Evolutionary conservation across 2,888 invertebrate species (phyloP).

Genomic region (Tillus elongatus): DNA sequence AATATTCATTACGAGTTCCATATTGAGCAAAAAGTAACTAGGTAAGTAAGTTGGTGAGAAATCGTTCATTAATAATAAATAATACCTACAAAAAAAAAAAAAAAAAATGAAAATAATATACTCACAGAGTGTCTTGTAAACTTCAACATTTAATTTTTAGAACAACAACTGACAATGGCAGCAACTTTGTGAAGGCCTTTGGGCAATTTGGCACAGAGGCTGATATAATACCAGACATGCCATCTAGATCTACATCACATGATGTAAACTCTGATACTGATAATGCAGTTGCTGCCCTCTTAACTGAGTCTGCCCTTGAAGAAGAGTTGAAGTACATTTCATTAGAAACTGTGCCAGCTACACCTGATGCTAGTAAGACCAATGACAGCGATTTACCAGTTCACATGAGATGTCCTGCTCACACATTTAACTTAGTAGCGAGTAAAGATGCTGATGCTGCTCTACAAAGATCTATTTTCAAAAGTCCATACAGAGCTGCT

Average conservation of each 20-base stretch:
- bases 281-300: background rate
- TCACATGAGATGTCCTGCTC: slow-evolving; percentile 3
- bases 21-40: slow-evolving; percentile 5
- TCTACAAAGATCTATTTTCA: no score
- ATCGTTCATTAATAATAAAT: slow-evolving; percentile 5
- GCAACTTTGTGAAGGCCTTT: slow-evolving; percentile 21
- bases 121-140: no score
- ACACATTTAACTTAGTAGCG: no score
- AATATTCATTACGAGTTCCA: no score
- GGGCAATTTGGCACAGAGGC: slow-evolving; percentile 3
- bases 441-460: no score
- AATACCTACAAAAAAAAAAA: no score
- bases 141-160: no score
- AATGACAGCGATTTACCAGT: no score
- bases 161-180: no score
- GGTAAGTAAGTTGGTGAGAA: slow-evolving; percentile 6
- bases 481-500: slow-evolving; percentile 14
- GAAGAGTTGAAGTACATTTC: slow-evolving; percentile 1
- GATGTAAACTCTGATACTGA: slow-evolving; percentile 2
- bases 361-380: slow-evolving; percentile 2
- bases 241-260: background rate
- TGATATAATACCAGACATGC: slow-evolving; percentile 4
- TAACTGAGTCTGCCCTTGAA: slow-evolving; percentile 2
- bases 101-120: no score
- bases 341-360: slow-evolving; percentile 2